These are phyloP conservation scores for Clarias platycephalus DNA, from an alignment of 2,797 vertebrate genomes.

Conservation along the genomic window DNA sequence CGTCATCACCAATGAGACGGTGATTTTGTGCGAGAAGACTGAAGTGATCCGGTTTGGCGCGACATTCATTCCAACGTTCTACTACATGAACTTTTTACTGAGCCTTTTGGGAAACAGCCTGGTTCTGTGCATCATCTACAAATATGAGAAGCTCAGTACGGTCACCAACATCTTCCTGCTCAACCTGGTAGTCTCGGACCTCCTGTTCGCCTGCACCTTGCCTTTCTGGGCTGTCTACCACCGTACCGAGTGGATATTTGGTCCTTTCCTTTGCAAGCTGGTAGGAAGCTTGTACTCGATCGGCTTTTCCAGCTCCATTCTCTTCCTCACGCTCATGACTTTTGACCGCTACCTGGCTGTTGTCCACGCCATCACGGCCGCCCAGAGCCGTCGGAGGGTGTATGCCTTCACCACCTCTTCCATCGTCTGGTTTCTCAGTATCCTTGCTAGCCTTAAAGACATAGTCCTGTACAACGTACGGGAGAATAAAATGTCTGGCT, in stretches of 20 bases:
- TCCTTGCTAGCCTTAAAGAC: constrained; percentile 74
- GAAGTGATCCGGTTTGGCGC: constrained; percentile 68
- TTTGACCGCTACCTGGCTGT: constrained; percentile 81
- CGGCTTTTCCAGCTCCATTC: constrained; percentile 80
- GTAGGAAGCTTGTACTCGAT: constrained; percentile 73
- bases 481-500: rapidly evolving
- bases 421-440: constrained; percentile 70
- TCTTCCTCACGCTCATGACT: constrained; percentile 81
- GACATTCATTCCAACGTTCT: constrained; percentile 69
- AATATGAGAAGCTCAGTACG: constrained; percentile 74
- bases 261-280: constrained; percentile 69
- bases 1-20: not conserved
- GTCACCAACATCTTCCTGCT: constrained; percentile 80
- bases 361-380: constrained; percentile 73
- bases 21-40: constrained; percentile 58
- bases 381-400: constrained; percentile 62
- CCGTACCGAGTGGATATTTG: constrained; percentile 74
- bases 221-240: constrained; percentile 78
- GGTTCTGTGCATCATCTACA: constrained; percentile 74
- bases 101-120: constrained; percentile 76
- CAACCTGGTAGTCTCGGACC: constrained; percentile 77
- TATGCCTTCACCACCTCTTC: constrained; percentile 66
- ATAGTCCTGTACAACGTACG: constrained; percentile 67
- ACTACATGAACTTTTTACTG: constrained; percentile 71
- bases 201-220: constrained; percentile 74